These are phyloP conservation scores for Petroica traversi DNA, from an alignment of 2,113 vertebrate genomes.

Conservation along the genomic window DNA sequence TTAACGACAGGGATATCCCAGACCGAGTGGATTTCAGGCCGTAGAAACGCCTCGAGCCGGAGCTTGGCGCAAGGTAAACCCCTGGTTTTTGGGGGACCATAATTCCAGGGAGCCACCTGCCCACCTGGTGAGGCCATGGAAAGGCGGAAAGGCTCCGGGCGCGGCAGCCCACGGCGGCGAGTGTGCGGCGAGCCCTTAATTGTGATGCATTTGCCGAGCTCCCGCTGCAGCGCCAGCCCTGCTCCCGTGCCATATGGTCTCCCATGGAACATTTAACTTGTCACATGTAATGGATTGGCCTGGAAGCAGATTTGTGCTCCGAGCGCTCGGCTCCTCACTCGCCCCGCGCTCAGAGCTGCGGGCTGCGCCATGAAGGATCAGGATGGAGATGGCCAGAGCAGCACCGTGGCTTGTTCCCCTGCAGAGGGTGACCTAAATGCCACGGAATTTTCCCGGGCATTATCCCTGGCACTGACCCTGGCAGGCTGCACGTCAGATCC, in stretches of 20 bases:
- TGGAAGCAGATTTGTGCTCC: constrained; percentile 88
- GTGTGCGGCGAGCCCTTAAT: constrained; percentile 72
- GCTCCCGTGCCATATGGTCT: constrained; percentile 87
- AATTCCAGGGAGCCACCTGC: fast-evolving
- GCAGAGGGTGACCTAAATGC: constrained; percentile 78
- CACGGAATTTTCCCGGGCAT: constrained; percentile 71
- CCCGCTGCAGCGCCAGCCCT: constrained; percentile 74
- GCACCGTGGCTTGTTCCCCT: constrained; percentile 70
- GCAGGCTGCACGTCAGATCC: constrained; percentile 74
- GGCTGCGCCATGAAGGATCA: constrained; percentile 82
- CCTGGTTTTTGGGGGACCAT: too few relatives aligned
- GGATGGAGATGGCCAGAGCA: constrained; percentile 69
- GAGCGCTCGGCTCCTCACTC: constrained; percentile 82
- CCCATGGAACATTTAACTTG: constrained; percentile 93
- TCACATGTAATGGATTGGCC: constrained; percentile 91
- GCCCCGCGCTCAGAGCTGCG: constrained; percentile 76
- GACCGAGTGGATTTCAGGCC: too few relatives aligned
- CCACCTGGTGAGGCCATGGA: fast-evolving
- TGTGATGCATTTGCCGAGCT: constrained; percentile 86
- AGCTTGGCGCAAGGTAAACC: too few relatives aligned
- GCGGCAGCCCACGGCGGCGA: fast-evolving
- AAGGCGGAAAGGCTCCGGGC: too few relatives aligned
- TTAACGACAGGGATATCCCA: too few relatives aligned
- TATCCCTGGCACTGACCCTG: constrained; percentile 73
- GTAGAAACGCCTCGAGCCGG: too few relatives aligned